phyloP scores from a whole-genome alignment of 2,797 vertebrate species.

The Brachymystax lenok region DNA sequence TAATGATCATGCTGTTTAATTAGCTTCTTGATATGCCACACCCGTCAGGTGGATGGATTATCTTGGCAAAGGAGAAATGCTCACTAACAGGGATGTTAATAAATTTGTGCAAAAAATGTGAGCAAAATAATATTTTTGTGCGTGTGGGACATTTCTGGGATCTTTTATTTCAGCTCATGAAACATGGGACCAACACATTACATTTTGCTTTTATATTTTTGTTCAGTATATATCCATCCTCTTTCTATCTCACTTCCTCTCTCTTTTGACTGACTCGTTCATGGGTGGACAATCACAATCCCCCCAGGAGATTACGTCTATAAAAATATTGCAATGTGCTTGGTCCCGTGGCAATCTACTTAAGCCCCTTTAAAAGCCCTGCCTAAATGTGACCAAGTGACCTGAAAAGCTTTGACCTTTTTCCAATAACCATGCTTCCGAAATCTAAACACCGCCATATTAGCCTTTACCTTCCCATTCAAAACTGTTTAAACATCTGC shows the following conservation, averaged over 20 bases:
- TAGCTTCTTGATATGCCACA: too few species aligned
- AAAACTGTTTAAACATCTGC: neutral
- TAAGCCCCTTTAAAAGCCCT: slow-evolving; percentile 64
- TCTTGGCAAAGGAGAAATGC: too few species aligned
- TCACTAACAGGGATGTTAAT: too few species aligned
- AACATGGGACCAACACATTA: too few species aligned
- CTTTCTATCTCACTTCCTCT: slow-evolving; percentile 11
- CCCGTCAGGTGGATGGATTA: too few species aligned
- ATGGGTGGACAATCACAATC: slow-evolving; percentile 37
- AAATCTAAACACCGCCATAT: neutral
- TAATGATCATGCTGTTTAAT: too few species aligned
- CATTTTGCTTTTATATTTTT: too few species aligned
- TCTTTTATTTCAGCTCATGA: too few species aligned
- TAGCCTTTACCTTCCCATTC: neutral
- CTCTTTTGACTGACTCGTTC: slow-evolving; percentile 2
- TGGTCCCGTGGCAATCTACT: slow-evolving; percentile 39
- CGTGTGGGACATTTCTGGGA: too few species aligned
- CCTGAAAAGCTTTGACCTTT: slow-evolving; percentile 48
- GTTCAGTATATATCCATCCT: neutral
- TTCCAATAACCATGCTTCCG: slow-evolving; percentile 16
- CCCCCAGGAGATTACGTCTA: slow-evolving; percentile 54
- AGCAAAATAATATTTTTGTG: too few species aligned
- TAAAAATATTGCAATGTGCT: slow-evolving; percentile 60
- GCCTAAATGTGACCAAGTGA: slow-evolving; percentile 52
- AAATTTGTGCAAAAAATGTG: too few species aligned